phyloP scores from a whole-genome alignment of 2,888 invertebrate genomes.

The Ditylenchus weischeri region DNA sequence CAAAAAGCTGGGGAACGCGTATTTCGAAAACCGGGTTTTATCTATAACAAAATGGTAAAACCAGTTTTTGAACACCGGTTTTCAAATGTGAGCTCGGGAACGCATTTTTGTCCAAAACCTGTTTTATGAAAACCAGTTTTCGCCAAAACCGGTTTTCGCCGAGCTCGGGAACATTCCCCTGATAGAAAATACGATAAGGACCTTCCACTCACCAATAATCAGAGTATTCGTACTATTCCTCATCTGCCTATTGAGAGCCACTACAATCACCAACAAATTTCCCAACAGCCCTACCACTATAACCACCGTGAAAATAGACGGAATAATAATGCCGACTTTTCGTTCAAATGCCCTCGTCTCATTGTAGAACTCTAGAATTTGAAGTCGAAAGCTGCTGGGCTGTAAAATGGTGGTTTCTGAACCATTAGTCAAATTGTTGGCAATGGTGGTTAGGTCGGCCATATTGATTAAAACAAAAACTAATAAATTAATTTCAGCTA shows the following conservation, averaged over 20 bases:
- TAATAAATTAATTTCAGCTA: no score
- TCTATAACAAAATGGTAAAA: no score
- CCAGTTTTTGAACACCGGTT: no score
- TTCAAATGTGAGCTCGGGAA: no score
- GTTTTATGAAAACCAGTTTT: no score
- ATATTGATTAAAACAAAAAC: not conserved
- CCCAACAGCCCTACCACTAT: conserved; percentile 83
- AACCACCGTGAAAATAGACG: conserved; percentile 74
- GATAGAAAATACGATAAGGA: not conserved
- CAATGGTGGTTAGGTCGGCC: not conserved
- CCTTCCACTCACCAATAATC: conserved; percentile 66
- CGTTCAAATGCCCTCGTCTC: conserved; percentile 50
- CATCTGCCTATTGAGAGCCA: conserved; percentile 84
- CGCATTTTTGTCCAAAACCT: no score
- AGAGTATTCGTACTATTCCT: conserved; percentile 85
- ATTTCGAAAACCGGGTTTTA: no score
- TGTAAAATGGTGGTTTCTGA: not conserved
- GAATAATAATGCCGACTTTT: conserved; percentile 52
- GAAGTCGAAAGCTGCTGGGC: not conserved
- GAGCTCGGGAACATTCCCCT: no score
- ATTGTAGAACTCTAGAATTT: conserved; percentile 43
- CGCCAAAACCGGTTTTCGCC: no score
- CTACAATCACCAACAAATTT: conserved; percentile 83
- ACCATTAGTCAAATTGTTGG: not conserved
- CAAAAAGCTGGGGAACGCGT: no score